phyloP scores from a whole-genome alignment of 2,113 vertebrate genomes.

The Mohoua ochrocephala region DNA sequence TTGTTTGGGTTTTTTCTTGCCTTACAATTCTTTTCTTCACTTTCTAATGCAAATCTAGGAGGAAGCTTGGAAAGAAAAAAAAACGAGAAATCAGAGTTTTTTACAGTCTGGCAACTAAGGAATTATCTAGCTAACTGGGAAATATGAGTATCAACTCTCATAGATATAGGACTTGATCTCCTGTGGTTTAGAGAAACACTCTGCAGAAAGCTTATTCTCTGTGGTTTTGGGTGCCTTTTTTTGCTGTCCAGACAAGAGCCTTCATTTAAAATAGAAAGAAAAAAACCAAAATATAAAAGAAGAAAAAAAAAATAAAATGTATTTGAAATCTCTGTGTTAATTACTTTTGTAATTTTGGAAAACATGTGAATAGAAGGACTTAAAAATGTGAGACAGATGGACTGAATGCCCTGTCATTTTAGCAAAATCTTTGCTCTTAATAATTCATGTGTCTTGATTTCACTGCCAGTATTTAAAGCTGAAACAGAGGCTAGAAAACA shows the following conservation, averaged over 20 bases:
- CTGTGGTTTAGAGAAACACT: not conserved
- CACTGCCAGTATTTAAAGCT: not conserved
- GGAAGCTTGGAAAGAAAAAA: not conserved
- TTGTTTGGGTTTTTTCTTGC: rapidly evolving
- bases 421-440: not conserved
- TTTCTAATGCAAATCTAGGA: not conserved
- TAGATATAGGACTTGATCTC: not conserved
- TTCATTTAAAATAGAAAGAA: not conserved
- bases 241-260: not conserved
- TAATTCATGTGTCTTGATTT: not conserved
- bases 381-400: not conserved
- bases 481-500: not conserved
- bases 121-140: not conserved
- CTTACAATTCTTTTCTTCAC: not conserved
- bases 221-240: not conserved
- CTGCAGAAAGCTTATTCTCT: not conserved
- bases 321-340: not conserved
- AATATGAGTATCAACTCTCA: not conserved
- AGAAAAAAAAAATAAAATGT: not conserved
- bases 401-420: not conserved
- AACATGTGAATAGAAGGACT: not conserved
- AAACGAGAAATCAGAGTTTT: not conserved
- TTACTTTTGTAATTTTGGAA: not conserved
- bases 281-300: not conserved
- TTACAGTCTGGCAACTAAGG: not conserved